These are phyloP conservation scores for Machimus atricapillus DNA, from an alignment of 2,888 invertebrate genomes.

Conservation along the genomic window DNA sequence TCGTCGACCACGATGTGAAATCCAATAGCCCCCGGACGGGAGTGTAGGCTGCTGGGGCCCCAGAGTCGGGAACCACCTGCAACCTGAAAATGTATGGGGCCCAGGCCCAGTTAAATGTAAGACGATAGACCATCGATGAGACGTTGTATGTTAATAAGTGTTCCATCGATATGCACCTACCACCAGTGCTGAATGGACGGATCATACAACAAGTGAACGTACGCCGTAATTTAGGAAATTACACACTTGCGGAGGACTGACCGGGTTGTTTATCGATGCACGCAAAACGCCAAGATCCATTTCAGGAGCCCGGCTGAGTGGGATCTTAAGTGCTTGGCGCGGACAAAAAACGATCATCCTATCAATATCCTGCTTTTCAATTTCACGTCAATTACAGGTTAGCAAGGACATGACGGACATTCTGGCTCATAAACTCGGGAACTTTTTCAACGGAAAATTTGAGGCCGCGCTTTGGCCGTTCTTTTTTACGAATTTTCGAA, in stretches of 20 bases:
- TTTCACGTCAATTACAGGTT: slow-evolving; percentile 39
- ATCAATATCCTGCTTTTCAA: slow-evolving; percentile 25
- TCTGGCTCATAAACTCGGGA: neutral
- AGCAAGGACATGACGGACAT: slow-evolving; percentile 34
- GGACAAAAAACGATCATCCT: slow-evolving; percentile 33
- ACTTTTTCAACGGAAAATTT: slow-evolving; percentile 20
- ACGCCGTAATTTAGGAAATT: slow-evolving; percentile 51
- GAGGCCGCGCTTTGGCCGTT: neutral
- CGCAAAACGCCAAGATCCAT: slow-evolving; percentile 38
- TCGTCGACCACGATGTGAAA: slow-evolving; percentile 44
- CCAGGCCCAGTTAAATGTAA: slow-evolving; percentile 44
- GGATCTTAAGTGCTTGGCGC: slow-evolving; percentile 35
- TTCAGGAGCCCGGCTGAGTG: slow-evolving; percentile 38
- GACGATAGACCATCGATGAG: slow-evolving; percentile 49
- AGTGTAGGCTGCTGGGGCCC: slow-evolving; percentile 40
- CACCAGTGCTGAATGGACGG: slow-evolving; percentile 26
- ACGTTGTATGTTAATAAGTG: slow-evolving; percentile 49
- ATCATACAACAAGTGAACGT: slow-evolving; percentile 45
- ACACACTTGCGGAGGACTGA: slow-evolving; percentile 50
- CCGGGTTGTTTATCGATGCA: slow-evolving; percentile 48
- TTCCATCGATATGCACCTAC: slow-evolving; percentile 26
- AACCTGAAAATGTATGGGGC: slow-evolving; percentile 34
- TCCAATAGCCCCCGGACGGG: slow-evolving; percentile 46
- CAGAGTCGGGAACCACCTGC: slow-evolving; percentile 44
- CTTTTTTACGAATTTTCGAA: slow-evolving; percentile 7